A percentile compares a stretch with the other conserved stretches of the same genome.
These are phyloP conservation scores for Scrobipalpa atriplicella DNA, from an alignment of 2,888 invertebrate genomes.

Conservation along the genomic window DNA sequence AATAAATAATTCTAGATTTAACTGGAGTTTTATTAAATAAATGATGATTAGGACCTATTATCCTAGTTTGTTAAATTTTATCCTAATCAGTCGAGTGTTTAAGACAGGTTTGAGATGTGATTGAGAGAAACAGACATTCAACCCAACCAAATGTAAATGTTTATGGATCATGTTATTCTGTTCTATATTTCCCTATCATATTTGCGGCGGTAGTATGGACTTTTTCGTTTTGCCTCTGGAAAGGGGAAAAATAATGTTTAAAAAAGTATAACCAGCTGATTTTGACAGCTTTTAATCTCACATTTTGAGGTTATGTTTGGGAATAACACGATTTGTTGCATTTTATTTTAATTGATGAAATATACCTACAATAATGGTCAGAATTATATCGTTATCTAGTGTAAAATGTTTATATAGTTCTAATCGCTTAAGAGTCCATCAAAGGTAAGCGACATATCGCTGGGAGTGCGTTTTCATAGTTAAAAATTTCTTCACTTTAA, in stretches of 20 bases:
- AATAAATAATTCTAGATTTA: background rate
- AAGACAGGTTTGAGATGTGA: no score
- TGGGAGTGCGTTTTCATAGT: background rate
- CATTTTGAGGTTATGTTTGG: slow-evolving; percentile 15
- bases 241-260: background rate
- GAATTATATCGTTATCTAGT: slow-evolving; percentile 25
- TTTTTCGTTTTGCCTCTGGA: no score
- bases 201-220: no score
- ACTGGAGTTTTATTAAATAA: background rate
- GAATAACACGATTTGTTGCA: background rate
- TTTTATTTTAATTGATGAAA: background rate
- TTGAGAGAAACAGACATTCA: no score
- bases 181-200: no score
- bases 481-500: background rate
- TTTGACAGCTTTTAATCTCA: background rate
- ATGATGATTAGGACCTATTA: no score
- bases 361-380: slow-evolving; percentile 27
- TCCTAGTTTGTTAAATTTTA: no score
- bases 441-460: slow-evolving; percentile 34
- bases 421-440: slow-evolving; percentile 31
- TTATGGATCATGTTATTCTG: no score
- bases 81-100: no score
- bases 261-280: background rate
- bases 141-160: no score
- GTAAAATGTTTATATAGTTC: slow-evolving; percentile 25